A percentile compares a stretch with the other conserved stretches of the same genome.
Conservation (phyloP, 2,113 vertebrate species). For the Hippolais icterina region DNA sequence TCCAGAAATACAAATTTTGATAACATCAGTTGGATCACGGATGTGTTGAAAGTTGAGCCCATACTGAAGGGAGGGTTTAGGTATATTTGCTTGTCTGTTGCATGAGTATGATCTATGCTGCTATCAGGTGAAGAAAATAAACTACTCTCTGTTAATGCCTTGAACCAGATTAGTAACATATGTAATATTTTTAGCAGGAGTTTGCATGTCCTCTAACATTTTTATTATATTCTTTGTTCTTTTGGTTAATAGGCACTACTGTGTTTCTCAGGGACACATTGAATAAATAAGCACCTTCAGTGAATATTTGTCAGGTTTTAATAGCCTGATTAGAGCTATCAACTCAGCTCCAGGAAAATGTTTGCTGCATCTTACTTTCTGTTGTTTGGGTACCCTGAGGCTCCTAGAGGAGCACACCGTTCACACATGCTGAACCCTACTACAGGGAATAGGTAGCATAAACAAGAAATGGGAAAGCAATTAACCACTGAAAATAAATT, state of each 20-base stretch:
- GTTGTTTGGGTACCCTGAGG: not conserved
- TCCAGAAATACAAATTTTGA: not conserved
- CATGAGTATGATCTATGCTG: not conserved
- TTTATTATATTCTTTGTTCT: not conserved
- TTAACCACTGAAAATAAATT: slow-evolving; percentile 27
- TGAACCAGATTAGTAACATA: not conserved
- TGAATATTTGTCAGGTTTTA: not conserved
- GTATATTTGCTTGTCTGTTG: not conserved
- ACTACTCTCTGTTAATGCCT: not conserved
- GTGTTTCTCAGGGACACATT: not conserved
- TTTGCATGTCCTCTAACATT: not conserved
- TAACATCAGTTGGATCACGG: not conserved
- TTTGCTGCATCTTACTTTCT: not conserved
- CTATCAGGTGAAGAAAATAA: not conserved
- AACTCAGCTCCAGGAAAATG: not conserved
- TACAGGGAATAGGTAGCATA: not conserved
- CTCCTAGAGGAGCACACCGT: not conserved
- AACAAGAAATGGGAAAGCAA: slow-evolving; percentile 4
- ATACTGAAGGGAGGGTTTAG: not conserved
- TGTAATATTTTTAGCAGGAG: not conserved
- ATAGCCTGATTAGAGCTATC: not conserved
- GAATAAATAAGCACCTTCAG: not conserved
- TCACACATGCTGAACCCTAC: not conserved
- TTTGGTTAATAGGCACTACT: not conserved
- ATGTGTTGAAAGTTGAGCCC: not conserved